Percentiles rank a stretch among this genome's conserved stretches.
Evolutionary conservation across 2,797 vertebrate species (phyloP).

Genomic region (Manis crassicaudata): DNA sequence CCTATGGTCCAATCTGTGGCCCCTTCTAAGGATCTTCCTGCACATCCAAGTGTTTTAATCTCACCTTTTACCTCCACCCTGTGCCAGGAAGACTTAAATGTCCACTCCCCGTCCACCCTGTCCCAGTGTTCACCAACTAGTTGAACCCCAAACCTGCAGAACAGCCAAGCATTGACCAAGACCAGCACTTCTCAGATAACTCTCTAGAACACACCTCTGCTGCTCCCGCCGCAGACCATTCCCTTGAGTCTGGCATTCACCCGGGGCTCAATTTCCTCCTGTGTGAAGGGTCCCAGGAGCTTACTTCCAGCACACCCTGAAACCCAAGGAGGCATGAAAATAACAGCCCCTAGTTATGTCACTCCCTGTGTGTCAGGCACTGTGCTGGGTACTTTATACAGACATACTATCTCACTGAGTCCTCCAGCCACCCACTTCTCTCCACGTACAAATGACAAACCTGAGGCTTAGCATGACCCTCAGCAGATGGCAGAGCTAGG

Average conservation of each 20-base stretch:
- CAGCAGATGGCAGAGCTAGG: not conserved
- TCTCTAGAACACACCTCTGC: not conserved
- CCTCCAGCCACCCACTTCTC: not conserved
- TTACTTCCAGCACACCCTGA: not conserved
- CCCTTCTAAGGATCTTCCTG: not conserved
- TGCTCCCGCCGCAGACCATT: not conserved
- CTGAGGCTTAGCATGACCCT: not conserved
- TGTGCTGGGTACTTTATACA: not conserved
- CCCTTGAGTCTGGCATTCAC: not conserved
- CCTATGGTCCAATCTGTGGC: rapidly evolving
- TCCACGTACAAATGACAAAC: not conserved
- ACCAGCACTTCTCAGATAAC: too few relatives aligned
- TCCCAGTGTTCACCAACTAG: too few relatives aligned
- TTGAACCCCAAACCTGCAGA: not conserved
- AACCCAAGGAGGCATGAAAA: not conserved
- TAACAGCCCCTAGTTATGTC: not conserved
- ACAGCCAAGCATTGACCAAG: not conserved
- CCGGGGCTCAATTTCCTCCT: rapidly evolving
- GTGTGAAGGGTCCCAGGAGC: not conserved
- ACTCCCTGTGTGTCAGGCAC: not conserved
- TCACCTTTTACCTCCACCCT: not conserved
- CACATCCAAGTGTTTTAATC: not conserved
- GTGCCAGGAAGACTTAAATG: not conserved
- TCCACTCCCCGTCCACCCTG: not conserved
- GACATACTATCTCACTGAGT: not conserved